Base-by-base conservation (phyloP, 2,113 vertebrate genomes). In the Sinosuthora webbiana region DNA sequence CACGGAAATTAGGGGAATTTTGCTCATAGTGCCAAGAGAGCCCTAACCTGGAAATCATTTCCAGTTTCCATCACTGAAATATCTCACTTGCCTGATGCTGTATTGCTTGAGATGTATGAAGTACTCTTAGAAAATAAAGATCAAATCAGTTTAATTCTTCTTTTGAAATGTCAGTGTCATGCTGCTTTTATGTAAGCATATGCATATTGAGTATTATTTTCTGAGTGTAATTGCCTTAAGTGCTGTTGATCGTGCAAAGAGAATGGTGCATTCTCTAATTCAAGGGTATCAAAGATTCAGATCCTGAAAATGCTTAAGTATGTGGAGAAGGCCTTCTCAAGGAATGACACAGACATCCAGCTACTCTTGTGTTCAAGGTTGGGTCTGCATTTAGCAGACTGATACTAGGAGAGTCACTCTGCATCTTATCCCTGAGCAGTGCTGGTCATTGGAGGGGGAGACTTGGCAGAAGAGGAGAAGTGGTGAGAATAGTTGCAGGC, bases 151-250 rank as follows among this genome's bases (percentile, higher is more conserved):
- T 91, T 87, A 91, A 89, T 87, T 95, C 75, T 85, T 53, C 59
- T 80, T 91, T 83, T 87, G 67, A 94, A 94, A 94, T 95, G 70
- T 93, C 89, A 95, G 24, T 89, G 77, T 68, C 84, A 89, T 57
- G 91, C 89, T 95, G 90, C 78, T 95, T 93, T 96, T 95, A 83
- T 90, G 89, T 94, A 82, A 82, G 84, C 84, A 87, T 80, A 73
- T 95, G 67, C 75, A 77, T 83, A 82, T 57, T 85, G 57, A 78
- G 44, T 90, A 79, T 84, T 91, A 91, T 85, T 87, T 95, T 94
- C 89, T 87, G 81, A 87, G 57, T 70, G 30, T 93, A 95, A 85
- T 91, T 96, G 57, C 62, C 74, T 87, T 60, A 89, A 95, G 70
- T 87, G 74, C 80, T 94, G 93, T 85, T 95, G 89, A 87, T 95